A percentile compares a stretch with the other conserved stretches of the same genome.
These are phyloP conservation scores for Bettongia penicillata DNA, from an alignment of 2,113 vertebrate genomes.

Conservation along the genomic window DNA sequence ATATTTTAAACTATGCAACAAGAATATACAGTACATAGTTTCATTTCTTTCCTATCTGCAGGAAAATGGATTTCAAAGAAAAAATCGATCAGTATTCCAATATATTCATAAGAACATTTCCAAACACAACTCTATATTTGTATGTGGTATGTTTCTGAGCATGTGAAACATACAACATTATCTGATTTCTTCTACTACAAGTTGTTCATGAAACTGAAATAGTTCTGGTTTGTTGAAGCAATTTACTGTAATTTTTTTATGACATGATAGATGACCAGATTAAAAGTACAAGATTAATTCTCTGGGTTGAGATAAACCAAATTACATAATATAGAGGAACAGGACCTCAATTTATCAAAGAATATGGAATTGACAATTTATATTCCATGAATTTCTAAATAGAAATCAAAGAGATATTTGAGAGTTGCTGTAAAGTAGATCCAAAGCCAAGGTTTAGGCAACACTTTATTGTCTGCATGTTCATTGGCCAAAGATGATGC, in stretches of 20 bases:
- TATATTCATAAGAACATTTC: not conserved
- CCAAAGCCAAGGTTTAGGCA: not conserved
- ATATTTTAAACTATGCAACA: not conserved
- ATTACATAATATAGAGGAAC: slow-evolving; percentile 60
- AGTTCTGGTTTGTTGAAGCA: slow-evolving; percentile 52
- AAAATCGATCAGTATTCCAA: not conserved
- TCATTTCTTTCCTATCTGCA: not conserved
- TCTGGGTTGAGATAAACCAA: slow-evolving; percentile 67
- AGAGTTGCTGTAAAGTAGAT: slow-evolving; percentile 12
- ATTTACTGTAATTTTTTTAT: slow-evolving; percentile 70
- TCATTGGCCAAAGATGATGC: slow-evolving; percentile 36
- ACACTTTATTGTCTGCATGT: not conserved
- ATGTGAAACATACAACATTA: slow-evolving; percentile 22
- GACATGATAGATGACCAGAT: slow-evolving; percentile 61
- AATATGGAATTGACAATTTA: slow-evolving; percentile 40
- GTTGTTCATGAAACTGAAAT: slow-evolving; percentile 57
- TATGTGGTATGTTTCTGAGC: not conserved
- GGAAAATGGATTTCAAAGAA: not conserved
- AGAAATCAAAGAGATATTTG: slow-evolving; percentile 50
- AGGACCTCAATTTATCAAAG: slow-evolving; percentile 55
- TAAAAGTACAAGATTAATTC: slow-evolving; percentile 69
- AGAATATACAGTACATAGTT: not conserved
- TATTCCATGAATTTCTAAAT: slow-evolving; percentile 26
- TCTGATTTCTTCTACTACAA: slow-evolving; percentile 34
- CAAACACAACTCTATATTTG: not conserved